A percentile compares a stretch with the other conserved stretches of the same genome.
phyloP scores from a whole-genome alignment of 2,797 vertebrate genomes.

The Phalloptychus januarius region DNA sequence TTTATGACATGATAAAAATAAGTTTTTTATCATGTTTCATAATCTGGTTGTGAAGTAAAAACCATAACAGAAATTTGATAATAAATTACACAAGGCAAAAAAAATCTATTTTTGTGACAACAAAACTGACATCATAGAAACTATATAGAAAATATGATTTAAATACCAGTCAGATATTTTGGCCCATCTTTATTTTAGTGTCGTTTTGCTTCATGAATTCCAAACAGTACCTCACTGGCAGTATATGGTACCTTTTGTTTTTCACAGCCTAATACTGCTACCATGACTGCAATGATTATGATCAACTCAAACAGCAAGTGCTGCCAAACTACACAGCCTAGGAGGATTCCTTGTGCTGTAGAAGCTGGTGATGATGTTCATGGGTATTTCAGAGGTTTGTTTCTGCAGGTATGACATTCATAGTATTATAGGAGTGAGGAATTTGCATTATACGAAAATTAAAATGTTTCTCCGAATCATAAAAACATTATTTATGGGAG shows the following conservation, averaged over 20 bases:
- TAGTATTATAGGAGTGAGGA: not conserved
- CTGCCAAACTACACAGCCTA: conserved; percentile 49
- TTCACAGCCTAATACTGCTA: conserved; percentile 53
- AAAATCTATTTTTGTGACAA: not conserved
- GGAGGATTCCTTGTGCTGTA: conserved; percentile 50
- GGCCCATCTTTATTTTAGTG: conserved; percentile 60
- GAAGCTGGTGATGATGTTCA: conserved; percentile 44
- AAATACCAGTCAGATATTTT: not conserved
- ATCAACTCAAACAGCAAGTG: conserved; percentile 64
- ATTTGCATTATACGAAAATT: not conserved
- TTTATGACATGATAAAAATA: too few relatives aligned
- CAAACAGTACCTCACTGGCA: conserved; percentile 34
- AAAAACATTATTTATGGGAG: not conserved
- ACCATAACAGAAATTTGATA: not conserved
- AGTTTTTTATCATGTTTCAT: too few relatives aligned
- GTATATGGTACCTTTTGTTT: conserved; percentile 29
- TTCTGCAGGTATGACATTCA: conserved; percentile 3
- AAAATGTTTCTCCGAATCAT: not conserved
- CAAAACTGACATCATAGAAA: conserved; percentile 31
- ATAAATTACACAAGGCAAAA: not conserved
- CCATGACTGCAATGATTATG: conserved; percentile 63
- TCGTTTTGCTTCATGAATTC: conserved; percentile 38
- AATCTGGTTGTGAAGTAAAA: not conserved
- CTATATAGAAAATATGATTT: conserved; percentile 34
- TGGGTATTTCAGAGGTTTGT: conserved; percentile 32